A percentile compares a stretch with the other conserved stretches of the same genome.
Evolutionary conservation across 1,140 invertebrate species (phyloP).

Genomic region (Chrysomallon squamiferum): DNA sequence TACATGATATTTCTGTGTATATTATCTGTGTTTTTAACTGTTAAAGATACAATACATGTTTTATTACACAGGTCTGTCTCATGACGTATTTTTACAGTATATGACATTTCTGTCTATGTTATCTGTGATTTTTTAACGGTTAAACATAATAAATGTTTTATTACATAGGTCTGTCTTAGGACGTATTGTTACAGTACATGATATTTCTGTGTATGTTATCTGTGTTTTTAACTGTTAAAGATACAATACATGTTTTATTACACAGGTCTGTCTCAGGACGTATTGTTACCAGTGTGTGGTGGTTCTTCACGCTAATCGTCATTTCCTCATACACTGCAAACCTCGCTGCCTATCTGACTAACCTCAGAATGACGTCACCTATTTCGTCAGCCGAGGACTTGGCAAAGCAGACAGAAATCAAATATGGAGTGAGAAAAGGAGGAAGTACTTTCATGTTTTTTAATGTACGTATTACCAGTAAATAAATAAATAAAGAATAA

Average conservation of each 20-base stretch:
- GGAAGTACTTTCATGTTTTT: slow-evolving; percentile 62
- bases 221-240: too few relatives aligned
- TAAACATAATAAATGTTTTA: too few relatives aligned
- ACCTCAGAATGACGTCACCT: slow-evolving; percentile 56
- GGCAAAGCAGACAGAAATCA: slow-evolving; percentile 60
- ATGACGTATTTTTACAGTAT: slow-evolving; percentile 61
- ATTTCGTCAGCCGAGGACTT: slow-evolving; percentile 61
- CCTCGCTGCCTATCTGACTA: slow-evolving; percentile 60
- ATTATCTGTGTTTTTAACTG: too few relatives aligned
- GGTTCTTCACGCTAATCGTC: slow-evolving; percentile 63
- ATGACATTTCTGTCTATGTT: slow-evolving; percentile 64
- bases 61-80: slow-evolving; percentile 32
- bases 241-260: not conserved
- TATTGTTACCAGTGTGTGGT: slow-evolving; percentile 61
- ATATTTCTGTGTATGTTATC: not conserved
- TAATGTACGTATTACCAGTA: slow-evolving; percentile 59
- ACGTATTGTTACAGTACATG: not conserved
- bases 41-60: not conserved
- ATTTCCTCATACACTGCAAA: slow-evolving; percentile 64
- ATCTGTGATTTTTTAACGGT: too few relatives aligned
- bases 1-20: too few relatives aligned
- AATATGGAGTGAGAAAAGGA: slow-evolving; percentile 51
- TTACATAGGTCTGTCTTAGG: slow-evolving; percentile 51
- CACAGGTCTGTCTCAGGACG: slow-evolving; percentile 48
- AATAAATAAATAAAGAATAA: too few relatives aligned